Conservation (phyloP, 2,888 invertebrate genomes). For the Meiosimyza platycephala region DNA sequence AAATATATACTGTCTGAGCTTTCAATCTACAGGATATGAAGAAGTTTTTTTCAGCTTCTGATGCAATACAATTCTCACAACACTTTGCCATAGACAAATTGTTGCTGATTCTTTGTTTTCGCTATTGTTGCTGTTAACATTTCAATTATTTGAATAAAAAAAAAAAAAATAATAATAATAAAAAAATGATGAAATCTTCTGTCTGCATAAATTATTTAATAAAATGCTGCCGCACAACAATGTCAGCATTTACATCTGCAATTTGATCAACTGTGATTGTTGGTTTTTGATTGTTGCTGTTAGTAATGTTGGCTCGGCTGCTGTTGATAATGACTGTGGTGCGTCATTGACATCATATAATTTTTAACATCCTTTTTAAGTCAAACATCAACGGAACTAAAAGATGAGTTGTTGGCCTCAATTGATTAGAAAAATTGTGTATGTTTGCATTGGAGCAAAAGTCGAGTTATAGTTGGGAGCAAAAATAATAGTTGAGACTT, state of each 20-base stretch:
- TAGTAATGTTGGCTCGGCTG: too few relatives aligned
- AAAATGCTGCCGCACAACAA: slow-evolving; percentile 14
- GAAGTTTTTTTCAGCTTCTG: slow-evolving; percentile 5
- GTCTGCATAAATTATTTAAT: slow-evolving; percentile 35
- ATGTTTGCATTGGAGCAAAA: too few relatives aligned
- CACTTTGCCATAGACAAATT: slow-evolving; percentile 22
- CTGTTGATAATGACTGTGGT: background rate
- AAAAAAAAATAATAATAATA: background rate
- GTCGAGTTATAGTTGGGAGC: too few relatives aligned
- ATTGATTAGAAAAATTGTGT: too few relatives aligned
- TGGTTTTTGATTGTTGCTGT: background rate
- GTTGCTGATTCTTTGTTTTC: slow-evolving; percentile 8
- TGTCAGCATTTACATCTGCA: background rate
- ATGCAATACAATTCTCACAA: slow-evolving; percentile 20
- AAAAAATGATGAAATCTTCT: background rate
- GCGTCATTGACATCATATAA: slow-evolving; percentile 18
- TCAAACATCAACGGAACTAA: too few relatives aligned
- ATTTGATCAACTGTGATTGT: slow-evolving; percentile 8
- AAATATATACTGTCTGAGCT: background rate
- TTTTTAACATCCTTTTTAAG: slow-evolving; percentile 33
- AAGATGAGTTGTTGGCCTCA: too few relatives aligned
- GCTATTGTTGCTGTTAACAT: slow-evolving; percentile 14
- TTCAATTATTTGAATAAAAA: slow-evolving; percentile 27
- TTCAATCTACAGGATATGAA: background rate
- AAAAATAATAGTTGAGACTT: too few relatives aligned